A percentile compares a stretch with the other conserved stretches of the same genome.
Evolutionary conservation across 2,888 invertebrate species (phyloP).

Genomic region (Trichogramma evanescens): DNA sequence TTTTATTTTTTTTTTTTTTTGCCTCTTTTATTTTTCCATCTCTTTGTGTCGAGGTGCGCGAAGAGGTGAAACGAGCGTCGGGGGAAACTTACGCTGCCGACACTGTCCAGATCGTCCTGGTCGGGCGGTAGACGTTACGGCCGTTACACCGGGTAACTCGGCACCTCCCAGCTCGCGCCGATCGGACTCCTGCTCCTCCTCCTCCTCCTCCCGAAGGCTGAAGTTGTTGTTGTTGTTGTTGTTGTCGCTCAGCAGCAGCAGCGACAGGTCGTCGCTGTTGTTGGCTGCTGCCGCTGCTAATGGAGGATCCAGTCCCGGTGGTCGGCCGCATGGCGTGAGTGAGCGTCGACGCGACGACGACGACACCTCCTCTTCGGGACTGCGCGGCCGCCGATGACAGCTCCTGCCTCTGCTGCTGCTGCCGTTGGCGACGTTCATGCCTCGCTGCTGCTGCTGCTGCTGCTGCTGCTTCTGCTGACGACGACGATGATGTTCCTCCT

Average conservation of each 20-base stretch:
- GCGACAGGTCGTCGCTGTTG: neutral
- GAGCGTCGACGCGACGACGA: too few relatives aligned
- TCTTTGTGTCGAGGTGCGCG: neutral
- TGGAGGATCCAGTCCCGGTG: neutral
- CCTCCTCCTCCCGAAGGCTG: neutral
- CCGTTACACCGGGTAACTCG: neutral
- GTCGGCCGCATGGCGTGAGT: too few relatives aligned
- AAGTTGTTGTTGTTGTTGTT: neutral
- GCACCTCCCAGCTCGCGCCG: neutral
- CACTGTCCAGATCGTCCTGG: neutral
- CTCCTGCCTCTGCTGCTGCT: too few relatives aligned
- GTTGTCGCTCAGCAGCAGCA: neutral
- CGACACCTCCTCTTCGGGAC: too few relatives aligned
- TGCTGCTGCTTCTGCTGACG: too few relatives aligned
- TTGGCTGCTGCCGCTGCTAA: neutral
- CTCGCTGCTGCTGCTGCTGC: too few relatives aligned
- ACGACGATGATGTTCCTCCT: too few relatives aligned
- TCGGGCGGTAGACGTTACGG: neutral
- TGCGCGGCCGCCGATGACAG: too few relatives aligned
- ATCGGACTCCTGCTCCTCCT: constrained; percentile 6
- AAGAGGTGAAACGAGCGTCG: neutral
- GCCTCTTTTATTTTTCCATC: neutral
- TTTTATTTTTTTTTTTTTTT: too few relatives aligned
- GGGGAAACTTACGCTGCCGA: too few relatives aligned
- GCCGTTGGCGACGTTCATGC: too few relatives aligned